Evolutionary conservation across 2,888 invertebrate genomes (phyloP), one percentile per base, ranked within the genome.

Genomic region (Callinectes sapidus): DNA sequence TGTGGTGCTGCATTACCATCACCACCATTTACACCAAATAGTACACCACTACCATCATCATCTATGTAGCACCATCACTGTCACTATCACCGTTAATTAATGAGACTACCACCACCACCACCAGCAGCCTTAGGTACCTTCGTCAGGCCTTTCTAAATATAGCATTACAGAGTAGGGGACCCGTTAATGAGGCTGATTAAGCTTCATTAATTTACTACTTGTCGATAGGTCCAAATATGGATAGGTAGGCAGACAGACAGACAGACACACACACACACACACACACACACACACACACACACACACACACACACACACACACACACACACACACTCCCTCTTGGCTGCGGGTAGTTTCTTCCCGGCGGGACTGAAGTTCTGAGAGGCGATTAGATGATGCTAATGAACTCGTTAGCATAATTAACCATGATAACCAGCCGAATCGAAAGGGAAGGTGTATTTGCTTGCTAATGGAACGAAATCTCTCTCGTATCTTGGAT

Each of bases 401-500:
- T 81, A 81, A 81, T 81, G 81, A 81, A 81, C 81, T 81, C 81
- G 81, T 81, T 81, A 81, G 35, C 81, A 81, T 81, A 81, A 81
- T 81, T 35, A 81, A 81, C 81, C 81, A 81, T 81, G 81, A 81
- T 81, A 81, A 81, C 81, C 81, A 81, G 81, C 81, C 81, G 35
- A 35, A 32, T 81, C 81, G 81, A 35, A 81, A 81, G 81, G 32
- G 35, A 81, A 81, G 81, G 81, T 81, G 81, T 81, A 35, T 81
- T 81, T 81, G 16, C 81, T 81, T 81, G 81, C 81, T 81, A 81
- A 81, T 81, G 81, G 81, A 35, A 35, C 16, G 28, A 16, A 81
- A 81, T 35, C 35, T 81, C 32, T 1, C 81, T 35, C 35, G 81
- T 81, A 10, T 81, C 32, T 35, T 32, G 32, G 35, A 35, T 81